Evolutionary conservation across 1,140 invertebrate genomes (phyloP).

Genomic region (Drosophila watanabei): DNA sequence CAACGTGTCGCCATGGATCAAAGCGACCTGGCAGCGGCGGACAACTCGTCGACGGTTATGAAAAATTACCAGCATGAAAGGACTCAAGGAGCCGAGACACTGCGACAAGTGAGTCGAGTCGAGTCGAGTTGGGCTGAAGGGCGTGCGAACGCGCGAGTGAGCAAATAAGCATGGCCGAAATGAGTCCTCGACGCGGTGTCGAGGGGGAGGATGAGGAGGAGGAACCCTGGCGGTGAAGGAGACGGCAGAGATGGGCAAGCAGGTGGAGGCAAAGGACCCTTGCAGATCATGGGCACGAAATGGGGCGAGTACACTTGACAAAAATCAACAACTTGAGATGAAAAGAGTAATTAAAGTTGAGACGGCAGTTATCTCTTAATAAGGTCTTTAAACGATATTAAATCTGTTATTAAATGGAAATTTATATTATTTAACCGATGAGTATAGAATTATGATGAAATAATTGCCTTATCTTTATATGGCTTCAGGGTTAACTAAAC

Average conservation of each 20-base stretch:
- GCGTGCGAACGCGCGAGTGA: conserved; percentile 46
- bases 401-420: neutral
- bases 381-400: neutral
- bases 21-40: conserved; percentile 49
- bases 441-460: neutral
- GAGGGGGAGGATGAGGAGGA: conserved; percentile 2
- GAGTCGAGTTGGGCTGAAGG: conserved; percentile 34
- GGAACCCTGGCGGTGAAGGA: neutral
- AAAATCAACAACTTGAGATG: conserved; percentile 9
- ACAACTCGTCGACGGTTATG: conserved; percentile 69
- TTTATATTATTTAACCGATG: too few relatives aligned
- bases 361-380: neutral
- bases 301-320: conserved; percentile 7
- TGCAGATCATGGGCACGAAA: conserved; percentile 25
- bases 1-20: conserved; percentile 76
- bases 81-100: conserved; percentile 47
- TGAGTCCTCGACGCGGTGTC: conserved; percentile 50
- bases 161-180: conserved; percentile 57
- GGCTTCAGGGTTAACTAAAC: neutral
- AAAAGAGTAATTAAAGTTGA: neutral
- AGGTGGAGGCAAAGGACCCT: conserved; percentile 14
- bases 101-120: conserved; percentile 42
- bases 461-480: neutral
- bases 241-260: neutral
- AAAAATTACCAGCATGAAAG: conserved; percentile 74